Conservation (phyloP, 2,888 invertebrate species). For the Temnothorax ravouxi region DNA sequence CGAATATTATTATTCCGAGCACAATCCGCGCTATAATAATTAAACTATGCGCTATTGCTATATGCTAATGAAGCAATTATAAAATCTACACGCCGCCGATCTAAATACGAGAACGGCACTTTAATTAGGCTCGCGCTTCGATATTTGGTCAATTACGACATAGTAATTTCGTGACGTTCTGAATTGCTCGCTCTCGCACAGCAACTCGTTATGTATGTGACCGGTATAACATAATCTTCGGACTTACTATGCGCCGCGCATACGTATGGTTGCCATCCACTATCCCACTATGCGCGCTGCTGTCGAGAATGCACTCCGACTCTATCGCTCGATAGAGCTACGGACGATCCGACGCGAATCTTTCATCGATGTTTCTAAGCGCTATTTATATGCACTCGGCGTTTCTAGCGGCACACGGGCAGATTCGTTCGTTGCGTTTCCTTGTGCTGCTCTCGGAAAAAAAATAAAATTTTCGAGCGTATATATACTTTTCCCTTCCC, state of each 20-base stretch:
- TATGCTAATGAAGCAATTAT: slow-evolving; percentile 43
- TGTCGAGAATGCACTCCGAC: background rate
- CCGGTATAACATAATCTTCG: slow-evolving; percentile 43
- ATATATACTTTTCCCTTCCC: too few relatives aligned
- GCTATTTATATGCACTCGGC: slow-evolving; percentile 38
- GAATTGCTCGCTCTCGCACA: slow-evolving; percentile 24
- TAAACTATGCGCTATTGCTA: slow-evolving; percentile 10
- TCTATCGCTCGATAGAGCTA: background rate
- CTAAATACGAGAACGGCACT: slow-evolving; percentile 24
- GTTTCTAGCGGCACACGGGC: background rate
- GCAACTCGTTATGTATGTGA: slow-evolving; percentile 34
- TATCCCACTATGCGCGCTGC: background rate
- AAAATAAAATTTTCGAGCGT: background rate
- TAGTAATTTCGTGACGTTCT: slow-evolving; percentile 46
- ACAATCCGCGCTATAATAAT: slow-evolving; percentile 13
- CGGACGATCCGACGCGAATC: slow-evolving; percentile 4
- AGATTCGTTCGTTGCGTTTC: background rate
- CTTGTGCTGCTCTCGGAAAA: background rate
- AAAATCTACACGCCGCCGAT: slow-evolving; percentile 24
- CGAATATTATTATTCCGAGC: background rate
- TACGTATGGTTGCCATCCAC: background rate
- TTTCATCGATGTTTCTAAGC: slow-evolving; percentile 15
- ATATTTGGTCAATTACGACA: slow-evolving; percentile 36
- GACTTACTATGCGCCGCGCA: slow-evolving; percentile 33
- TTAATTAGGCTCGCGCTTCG: slow-evolving; percentile 38